A percentile compares a stretch with the other conserved stretches of the same genome.
These are phyloP conservation scores for Bembecia ichneumoniformis DNA, from an alignment of 2,888 invertebrate genomes.

Conservation along the genomic window DNA sequence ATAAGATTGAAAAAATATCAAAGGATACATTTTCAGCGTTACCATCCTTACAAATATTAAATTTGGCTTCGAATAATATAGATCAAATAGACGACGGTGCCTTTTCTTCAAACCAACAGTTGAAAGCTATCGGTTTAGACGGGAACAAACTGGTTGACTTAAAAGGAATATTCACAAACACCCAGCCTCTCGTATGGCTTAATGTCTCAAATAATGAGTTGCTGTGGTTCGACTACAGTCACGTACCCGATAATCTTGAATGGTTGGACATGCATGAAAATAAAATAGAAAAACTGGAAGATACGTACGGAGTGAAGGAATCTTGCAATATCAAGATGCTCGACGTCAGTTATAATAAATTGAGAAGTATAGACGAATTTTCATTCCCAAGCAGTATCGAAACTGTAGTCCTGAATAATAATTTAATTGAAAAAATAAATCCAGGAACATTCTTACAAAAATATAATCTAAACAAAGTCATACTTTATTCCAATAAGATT, in stretches of 20 bases:
- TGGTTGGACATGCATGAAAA: constrained; percentile 88
- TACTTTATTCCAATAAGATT: constrained; percentile 82
- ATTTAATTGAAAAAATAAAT: constrained; percentile 78
- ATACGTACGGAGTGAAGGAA: constrained; percentile 78
- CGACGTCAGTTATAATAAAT: constrained; percentile 81
- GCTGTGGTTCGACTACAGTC: constrained; percentile 85
- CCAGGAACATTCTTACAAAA: constrained; percentile 81
- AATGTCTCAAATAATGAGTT: constrained; percentile 86
- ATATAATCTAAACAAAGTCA: constrained; percentile 80
- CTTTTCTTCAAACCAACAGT: constrained; percentile 80
- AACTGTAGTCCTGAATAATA: constrained; percentile 81
- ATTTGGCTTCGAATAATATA: constrained; percentile 85
- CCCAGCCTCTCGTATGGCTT: constrained; percentile 82
- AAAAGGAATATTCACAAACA: constrained; percentile 81
- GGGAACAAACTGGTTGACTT: constrained; percentile 84
- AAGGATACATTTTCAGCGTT: constrained; percentile 81
- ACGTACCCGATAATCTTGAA: constrained; percentile 81
- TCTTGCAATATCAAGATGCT: constrained; percentile 81
- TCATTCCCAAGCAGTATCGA: constrained; percentile 82
- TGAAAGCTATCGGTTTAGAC: constrained; percentile 83
- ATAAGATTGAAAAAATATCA: constrained; percentile 82
- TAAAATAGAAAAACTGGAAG: constrained; percentile 81
- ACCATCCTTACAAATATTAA: constrained; percentile 81
- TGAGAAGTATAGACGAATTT: constrained; percentile 77
- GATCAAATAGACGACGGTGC: constrained; percentile 83